Base-by-base conservation (phyloP, 2,113 vertebrate species). In the Acinonyx jubatus region DNA sequence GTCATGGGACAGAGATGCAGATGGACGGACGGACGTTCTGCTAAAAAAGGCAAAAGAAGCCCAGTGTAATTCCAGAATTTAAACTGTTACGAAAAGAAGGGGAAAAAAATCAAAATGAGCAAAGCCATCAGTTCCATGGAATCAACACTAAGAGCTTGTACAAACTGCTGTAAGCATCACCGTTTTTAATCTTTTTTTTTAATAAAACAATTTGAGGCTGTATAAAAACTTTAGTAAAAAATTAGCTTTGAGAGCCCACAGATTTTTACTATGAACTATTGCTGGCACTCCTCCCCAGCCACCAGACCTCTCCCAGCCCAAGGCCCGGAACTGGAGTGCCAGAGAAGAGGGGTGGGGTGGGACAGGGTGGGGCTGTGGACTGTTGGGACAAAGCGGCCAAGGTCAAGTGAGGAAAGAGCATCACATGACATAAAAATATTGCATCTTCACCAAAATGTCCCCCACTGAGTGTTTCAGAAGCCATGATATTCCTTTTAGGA, bases 161-260 rank as follows among this genome's bases (percentile, higher is more conserved):
- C 98, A 99, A 99, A 99, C 99, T 98, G 99, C 99, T 98, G 98
- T 98, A 99, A 99, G 99, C 98, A 91, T 98, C 97, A 98, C 98
- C 98, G 97, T 98, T 99, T 98, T 99, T 98, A 98, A 98, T 98
- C 95, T 61, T 98, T 98, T 99, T 38, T 97, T 99, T 98, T 99
- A 99, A 99, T 99, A 99, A 99, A 99, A 99, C 98, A 98, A 99
- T 99, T 98, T 98, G 99, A 99, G 99, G 99, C 98, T 99, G 99
- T 99, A 99, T 99, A 99, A 99, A 99, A 99, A 99, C 98, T 99
- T 98, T 98, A 98, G 98, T 99, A 99, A 99, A 99, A 99, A 99
- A 99, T 99, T 98, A 99, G 99, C 99, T 98, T 98, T 97, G 98
- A 99, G 98, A 99, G 98, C 98, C 98, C 98, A 98, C 98, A 83